These are phyloP conservation scores for Gonioctena quinquepunctata DNA, from an alignment of 1,140 invertebrate genomes.

Conservation along the genomic window DNA sequence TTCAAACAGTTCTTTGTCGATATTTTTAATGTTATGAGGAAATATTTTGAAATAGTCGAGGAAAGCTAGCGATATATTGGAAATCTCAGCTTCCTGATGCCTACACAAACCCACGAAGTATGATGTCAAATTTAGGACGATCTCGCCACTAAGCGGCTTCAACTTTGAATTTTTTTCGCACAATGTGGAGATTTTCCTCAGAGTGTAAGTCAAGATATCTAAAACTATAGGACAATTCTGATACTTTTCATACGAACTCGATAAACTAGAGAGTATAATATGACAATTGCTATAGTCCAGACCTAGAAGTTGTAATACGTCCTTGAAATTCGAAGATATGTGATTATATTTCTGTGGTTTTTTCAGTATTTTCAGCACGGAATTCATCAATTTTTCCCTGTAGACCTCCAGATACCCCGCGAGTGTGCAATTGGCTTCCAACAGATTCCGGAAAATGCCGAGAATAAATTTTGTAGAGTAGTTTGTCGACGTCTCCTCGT, in stretches of 20 bases:
- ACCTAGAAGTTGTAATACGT: slow-evolving; percentile 28
- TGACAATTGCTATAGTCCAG: slow-evolving; percentile 27
- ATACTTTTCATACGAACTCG: background rate
- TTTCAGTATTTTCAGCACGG: slow-evolving; percentile 55
- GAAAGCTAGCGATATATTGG: slow-evolving; percentile 20
- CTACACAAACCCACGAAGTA: slow-evolving; percentile 8
- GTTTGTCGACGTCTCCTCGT: slow-evolving; percentile 38
- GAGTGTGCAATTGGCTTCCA: slow-evolving; percentile 45
- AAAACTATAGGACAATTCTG: slow-evolving; percentile 8
- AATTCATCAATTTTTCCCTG: slow-evolving; percentile 56
- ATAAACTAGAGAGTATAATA: slow-evolving; percentile 16
- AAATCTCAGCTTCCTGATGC: slow-evolving; percentile 17
- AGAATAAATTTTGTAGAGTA: slow-evolving; percentile 58
- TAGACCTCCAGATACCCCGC: slow-evolving; percentile 54
- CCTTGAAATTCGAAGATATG: slow-evolving; percentile 27
- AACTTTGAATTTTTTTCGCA: slow-evolving; percentile 17
- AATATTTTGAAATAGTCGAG: slow-evolving; percentile 61
- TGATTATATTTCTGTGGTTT: slow-evolving; percentile 46
- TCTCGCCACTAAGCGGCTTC: slow-evolving; percentile 21
- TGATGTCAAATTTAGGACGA: slow-evolving; percentile 19
- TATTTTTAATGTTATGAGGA: slow-evolving; percentile 59
- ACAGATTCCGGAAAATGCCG: slow-evolving; percentile 51
- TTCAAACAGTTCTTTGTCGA: slow-evolving; percentile 59
- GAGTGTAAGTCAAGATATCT: slow-evolving; percentile 24
- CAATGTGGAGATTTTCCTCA: slow-evolving; percentile 21